Percentiles rank a stretch among this genome's conserved stretches.
These are phyloP conservation scores for Diacarnus erythraeanus DNA, from an alignment of 37 sponge, comb jelly and placozoan species.

Conservation along the genomic window DNA sequence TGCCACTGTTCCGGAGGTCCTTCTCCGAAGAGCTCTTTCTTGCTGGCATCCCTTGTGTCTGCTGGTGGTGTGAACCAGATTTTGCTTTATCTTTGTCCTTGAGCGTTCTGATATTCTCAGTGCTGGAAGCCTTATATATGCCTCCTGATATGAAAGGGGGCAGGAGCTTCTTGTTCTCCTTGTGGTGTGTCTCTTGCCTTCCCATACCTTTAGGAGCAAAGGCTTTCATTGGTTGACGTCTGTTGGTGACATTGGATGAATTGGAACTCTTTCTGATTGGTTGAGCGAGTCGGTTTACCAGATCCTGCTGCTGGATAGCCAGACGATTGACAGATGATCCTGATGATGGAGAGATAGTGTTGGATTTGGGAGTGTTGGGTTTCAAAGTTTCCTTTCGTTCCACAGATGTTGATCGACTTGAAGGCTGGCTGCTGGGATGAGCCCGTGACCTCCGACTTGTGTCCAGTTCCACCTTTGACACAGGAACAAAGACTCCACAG, in stretches of 20 bases:
- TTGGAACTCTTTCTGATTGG: constrained; percentile 4
- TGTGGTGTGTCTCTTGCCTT: neutral
- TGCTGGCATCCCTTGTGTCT: neutral
- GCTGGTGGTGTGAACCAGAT: neutral
- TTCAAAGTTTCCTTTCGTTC: neutral
- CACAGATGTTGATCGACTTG: constrained; percentile 1
- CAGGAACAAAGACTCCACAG: constrained; percentile 63
- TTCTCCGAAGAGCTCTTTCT: constrained; percentile 51
- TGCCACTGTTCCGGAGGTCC: constrained; percentile 17
- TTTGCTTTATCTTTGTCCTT: constrained; percentile 13
- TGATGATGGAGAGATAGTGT: neutral
- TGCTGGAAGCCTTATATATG: constrained; percentile 33
- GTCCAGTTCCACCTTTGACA: constrained; percentile 49
- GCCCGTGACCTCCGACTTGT: constrained; percentile 1
- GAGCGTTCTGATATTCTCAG: constrained; percentile 29
- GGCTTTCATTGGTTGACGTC: constrained; percentile 39
- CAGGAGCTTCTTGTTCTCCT: constrained; percentile 1
- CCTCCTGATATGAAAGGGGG: constrained; percentile 19
- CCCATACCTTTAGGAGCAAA: constrained; percentile 26
- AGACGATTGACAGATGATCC: neutral
- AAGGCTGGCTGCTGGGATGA: constrained; percentile 9
- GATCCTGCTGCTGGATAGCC: constrained; percentile 8
- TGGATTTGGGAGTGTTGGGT: neutral
- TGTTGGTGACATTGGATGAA: neutral
- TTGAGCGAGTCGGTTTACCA: constrained; percentile 4